Evolutionary conservation across 2,113 vertebrate genomes (phyloP), one percentile per base, ranked within the genome.

Genomic region (Perca schrenkii): DNA sequence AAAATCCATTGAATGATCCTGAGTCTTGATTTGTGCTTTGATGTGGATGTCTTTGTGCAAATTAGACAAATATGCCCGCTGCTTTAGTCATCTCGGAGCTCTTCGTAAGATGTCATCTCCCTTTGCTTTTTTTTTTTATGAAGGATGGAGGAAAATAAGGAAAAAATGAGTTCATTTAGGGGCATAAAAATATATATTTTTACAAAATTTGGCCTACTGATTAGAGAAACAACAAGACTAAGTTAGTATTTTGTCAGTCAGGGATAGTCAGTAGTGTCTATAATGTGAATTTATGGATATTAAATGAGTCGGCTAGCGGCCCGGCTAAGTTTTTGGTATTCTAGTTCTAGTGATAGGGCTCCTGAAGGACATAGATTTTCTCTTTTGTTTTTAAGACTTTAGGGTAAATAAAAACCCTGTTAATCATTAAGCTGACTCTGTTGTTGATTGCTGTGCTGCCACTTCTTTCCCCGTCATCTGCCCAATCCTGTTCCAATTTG

Each of bases 31-130:
- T 90, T 90, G 56, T 68, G 80, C 91, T 93, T 92, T 93, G 89
- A 93, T 94, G 93, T 93, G 76, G 74, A 87, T 86, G 90, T 91
- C 90, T 93, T 90, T 89, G 89, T 91, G 90, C 83, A 89, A 93
- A 93, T 94, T 89, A 94, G 91, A 92, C 90, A 93, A 92, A 93
- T 91, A 92, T 92, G 89, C 84, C 82, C 6, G 66, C 87, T 89
- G 86, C 83, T 86, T 86, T 89, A 92, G 87, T 92, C 88, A 80
- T 93, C 91, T 83, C 47, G 7, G 62, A 69, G 86, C 89, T 83
- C 80, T 80, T 91, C 85, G 65, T 43, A 54, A 86, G 86, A 86
- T 72, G 78, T 71, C 84, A 83, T 93, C 90, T 90, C 47, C 52
- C 75, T 82, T 62, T 21, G 10, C 34, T 88, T 83, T 73, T 78